phyloP scores from a whole-genome alignment of 2,888 invertebrate species.

The Zaprionus obscuricornis region DNA sequence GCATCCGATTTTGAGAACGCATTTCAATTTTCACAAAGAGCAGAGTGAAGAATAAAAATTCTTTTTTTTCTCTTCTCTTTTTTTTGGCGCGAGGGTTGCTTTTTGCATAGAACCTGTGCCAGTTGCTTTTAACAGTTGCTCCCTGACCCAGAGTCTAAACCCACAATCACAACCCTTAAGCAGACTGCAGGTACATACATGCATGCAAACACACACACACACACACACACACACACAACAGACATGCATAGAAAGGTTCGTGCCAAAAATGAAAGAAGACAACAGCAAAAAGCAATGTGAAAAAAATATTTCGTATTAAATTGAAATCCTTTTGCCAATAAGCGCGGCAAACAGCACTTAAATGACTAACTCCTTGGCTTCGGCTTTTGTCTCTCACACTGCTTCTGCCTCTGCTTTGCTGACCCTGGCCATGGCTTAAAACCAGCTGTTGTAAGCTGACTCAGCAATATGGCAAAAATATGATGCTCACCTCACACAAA shows the following conservation, averaged over 20 bases:
- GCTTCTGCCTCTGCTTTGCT: no score
- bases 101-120: constrained; percentile 58
- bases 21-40: constrained; percentile 42
- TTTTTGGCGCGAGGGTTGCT: constrained; percentile 73
- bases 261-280: constrained; percentile 27
- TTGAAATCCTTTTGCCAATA: constrained; percentile 37
- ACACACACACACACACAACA: no score
- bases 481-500: constrained; percentile 21
- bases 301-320: constrained; percentile 22
- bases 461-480: constrained; percentile 41
- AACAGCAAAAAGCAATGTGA: neutral
- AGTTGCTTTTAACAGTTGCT: no score
- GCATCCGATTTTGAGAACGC: constrained; percentile 28
- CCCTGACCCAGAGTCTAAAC: constrained; percentile 23
- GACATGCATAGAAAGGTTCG: neutral
- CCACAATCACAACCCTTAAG: constrained; percentile 54
- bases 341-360: constrained; percentile 22
- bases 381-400: no score
- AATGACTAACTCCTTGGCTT: constrained; percentile 43
- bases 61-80: neutral
- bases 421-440: constrained; percentile 1
- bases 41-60: no score
- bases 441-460: constrained; percentile 40
- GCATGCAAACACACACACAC: constrained; percentile 19
- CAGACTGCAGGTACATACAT: constrained; percentile 51